phyloP scores from a whole-genome alignment of 2,888 invertebrate species.

The Eugnorisma glareosa region DNA sequence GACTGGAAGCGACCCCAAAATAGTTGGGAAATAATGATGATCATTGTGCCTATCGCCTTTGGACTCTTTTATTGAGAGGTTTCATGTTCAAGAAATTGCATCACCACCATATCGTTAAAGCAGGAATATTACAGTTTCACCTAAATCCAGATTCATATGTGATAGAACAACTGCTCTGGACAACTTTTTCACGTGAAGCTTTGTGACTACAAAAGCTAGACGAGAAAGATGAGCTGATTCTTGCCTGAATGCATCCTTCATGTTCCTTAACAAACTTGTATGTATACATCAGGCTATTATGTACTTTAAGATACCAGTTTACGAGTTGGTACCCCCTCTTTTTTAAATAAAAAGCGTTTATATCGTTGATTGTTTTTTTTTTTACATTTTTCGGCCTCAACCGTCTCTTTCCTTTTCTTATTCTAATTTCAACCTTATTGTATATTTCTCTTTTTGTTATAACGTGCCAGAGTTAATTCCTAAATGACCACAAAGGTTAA shows the following conservation, averaged over 20 bases:
- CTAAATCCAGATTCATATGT: background rate
- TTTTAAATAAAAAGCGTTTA: too few relatives aligned
- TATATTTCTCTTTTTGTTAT: too few relatives aligned
- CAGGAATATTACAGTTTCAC: background rate
- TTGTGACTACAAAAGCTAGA: background rate
- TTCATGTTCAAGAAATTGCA: background rate
- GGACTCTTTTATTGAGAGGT: background rate
- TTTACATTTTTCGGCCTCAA: too few relatives aligned
- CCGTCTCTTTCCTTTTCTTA: too few relatives aligned
- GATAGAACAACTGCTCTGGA: background rate
- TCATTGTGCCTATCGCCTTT: background rate
- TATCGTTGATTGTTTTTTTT: too few relatives aligned
- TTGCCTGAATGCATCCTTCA: background rate
- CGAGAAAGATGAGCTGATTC: background rate
- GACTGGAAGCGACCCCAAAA: background rate
- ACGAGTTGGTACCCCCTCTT: too few relatives aligned
- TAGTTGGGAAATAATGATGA: background rate
- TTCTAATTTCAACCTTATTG: too few relatives aligned
- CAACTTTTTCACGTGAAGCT: background rate
- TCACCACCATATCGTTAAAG: background rate
- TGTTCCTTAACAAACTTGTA: background rate
- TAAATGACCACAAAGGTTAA: too few relatives aligned
- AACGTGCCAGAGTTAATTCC: too few relatives aligned
- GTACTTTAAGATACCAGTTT: too few relatives aligned
- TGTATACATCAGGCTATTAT: background rate